These are phyloP conservation scores for Dipodomys ordii DNA, from an alignment of 2,113 vertebrate genomes.

Conservation along the genomic window DNA sequence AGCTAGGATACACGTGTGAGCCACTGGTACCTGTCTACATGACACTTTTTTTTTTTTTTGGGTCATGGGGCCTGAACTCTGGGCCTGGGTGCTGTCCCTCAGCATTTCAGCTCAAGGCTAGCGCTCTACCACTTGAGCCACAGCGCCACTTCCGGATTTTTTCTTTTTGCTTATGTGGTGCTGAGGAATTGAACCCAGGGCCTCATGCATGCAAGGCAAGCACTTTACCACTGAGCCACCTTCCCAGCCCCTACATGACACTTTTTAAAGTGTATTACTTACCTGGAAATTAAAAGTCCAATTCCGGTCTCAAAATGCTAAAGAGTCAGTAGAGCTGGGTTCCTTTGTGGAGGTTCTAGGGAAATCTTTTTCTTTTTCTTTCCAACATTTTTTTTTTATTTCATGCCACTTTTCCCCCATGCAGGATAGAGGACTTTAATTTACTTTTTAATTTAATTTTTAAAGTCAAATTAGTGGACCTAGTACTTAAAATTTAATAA, in stretches of 20 bases:
- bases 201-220: too few relatives aligned
- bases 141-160: too few relatives aligned
- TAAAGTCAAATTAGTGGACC: background rate
- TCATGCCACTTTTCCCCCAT: background rate
- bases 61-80: too few relatives aligned
- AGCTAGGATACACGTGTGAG: too few relatives aligned
- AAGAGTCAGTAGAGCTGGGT: background rate
- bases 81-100: too few relatives aligned
- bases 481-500: slow-evolving; percentile 30
- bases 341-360: background rate
- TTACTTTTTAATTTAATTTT: background rate
- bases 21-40: background rate
- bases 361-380: background rate
- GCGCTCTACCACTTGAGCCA: too few relatives aligned
- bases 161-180: too few relatives aligned
- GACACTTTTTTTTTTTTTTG: too few relatives aligned
- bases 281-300: background rate
- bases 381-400: background rate
- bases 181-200: too few relatives aligned
- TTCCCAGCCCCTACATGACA: background rate
- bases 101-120: too few relatives aligned
- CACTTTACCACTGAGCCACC: too few relatives aligned
- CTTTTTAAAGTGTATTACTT: background rate
- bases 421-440: background rate
- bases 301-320: background rate